phyloP scores from a whole-genome alignment of 2,113 vertebrate species.

The Orcinus orca region DNA sequence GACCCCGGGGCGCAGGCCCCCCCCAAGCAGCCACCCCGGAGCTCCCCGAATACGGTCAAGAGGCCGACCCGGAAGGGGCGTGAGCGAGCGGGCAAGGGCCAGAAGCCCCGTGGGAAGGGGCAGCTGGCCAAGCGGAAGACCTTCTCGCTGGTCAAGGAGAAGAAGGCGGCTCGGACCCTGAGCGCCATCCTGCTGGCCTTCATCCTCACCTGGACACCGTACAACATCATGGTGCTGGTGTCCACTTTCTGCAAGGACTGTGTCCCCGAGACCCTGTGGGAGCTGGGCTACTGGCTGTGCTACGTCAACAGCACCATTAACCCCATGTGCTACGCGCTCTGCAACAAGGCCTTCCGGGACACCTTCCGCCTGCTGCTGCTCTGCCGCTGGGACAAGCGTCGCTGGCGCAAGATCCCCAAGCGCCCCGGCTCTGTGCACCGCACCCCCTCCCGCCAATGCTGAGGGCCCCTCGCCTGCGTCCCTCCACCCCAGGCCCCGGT shows the following conservation, averaged over 20 bases:
- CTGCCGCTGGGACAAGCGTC: constrained; percentile 80
- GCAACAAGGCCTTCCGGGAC: constrained; percentile 86
- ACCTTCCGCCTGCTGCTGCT: constrained; percentile 87
- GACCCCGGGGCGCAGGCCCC: constrained; percentile 65
- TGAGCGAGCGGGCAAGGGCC: constrained; percentile 49
- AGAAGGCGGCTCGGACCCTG: constrained; percentile 86
- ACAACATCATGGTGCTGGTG: constrained; percentile 90
- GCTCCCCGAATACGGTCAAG: constrained; percentile 69
- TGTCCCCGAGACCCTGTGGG: constrained; percentile 84
- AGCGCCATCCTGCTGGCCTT: constrained; percentile 88
- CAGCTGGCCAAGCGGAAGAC: constrained; percentile 79
- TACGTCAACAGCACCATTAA: constrained; percentile 89
- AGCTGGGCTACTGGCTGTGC: constrained; percentile 89
- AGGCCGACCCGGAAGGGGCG: constrained; percentile 69
- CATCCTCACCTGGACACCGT: constrained; percentile 88
- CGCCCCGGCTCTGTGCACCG: constrained; percentile 67
- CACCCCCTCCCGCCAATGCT: constrained; percentile 71
- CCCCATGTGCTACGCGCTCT: constrained; percentile 89
- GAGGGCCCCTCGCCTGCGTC: neutral
- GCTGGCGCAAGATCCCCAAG: constrained; percentile 77
- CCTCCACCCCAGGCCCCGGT: neutral
- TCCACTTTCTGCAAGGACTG: constrained; percentile 85
- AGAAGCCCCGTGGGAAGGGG: constrained; percentile 69
- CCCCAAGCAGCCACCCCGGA: constrained; percentile 37
- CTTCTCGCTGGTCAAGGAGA: constrained; percentile 84